Evolutionary conservation across 1,140 invertebrate species (phyloP).

Genomic region (Oncopeltus fasciatus): DNA sequence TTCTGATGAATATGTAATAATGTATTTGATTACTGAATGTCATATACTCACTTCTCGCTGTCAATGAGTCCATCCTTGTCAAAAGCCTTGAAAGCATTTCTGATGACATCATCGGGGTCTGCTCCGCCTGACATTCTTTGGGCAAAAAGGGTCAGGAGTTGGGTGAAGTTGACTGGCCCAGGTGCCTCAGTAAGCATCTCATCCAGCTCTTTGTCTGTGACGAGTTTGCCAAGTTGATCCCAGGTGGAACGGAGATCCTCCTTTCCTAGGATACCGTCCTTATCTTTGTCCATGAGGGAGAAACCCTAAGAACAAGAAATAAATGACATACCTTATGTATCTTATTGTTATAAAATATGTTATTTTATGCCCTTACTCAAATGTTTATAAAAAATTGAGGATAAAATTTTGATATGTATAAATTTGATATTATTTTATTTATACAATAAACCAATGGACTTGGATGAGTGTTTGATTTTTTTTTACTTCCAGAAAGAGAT

Average conservation of each 20-base stretch:
- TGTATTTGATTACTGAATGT: too few relatives aligned
- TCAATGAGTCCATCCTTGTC: conserved; percentile 80
- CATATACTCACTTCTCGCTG: conserved; percentile 54
- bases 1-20: too few relatives aligned
- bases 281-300: conserved; percentile 95
- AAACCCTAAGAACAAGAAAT: conserved; percentile 52
- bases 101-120: conserved; percentile 89
- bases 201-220: conserved; percentile 79
- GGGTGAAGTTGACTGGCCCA: conserved; percentile 90
- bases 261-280: conserved; percentile 94
- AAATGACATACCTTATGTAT: too few relatives aligned
- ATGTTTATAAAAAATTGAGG: too few relatives aligned
- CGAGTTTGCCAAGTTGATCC: conserved; percentile 82
- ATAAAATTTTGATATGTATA: too few relatives aligned
- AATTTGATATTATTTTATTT: too few relatives aligned
- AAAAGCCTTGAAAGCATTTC: conserved; percentile 90
- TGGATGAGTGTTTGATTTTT: too few relatives aligned
- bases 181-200: conserved; percentile 79
- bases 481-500: too few relatives aligned
- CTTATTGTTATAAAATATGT: too few relatives aligned
- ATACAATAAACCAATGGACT: too few relatives aligned
- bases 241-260: conserved; percentile 90
- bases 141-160: conserved; percentile 82
- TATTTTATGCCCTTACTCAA: too few relatives aligned
- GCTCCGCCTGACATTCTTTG: conserved; percentile 64